Conservation (phyloP, 1,140 invertebrate genomes). For the Eumaeus atala region DNA sequence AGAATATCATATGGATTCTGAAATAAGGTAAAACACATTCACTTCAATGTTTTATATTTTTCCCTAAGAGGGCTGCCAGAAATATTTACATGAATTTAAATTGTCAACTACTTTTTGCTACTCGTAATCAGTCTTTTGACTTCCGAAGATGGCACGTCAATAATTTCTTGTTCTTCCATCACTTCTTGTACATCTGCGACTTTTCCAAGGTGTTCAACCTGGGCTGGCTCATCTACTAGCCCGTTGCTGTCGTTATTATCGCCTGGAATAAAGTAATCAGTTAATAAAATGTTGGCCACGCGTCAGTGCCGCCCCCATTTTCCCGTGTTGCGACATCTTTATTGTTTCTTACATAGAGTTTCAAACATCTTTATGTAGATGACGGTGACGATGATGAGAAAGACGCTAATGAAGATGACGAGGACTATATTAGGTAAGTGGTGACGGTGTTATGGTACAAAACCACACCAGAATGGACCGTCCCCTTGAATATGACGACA, state of each 20-base stretch:
- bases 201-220: slow-evolving; percentile 23
- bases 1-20: too few relatives aligned
- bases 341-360: too few relatives aligned
- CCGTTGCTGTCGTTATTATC: slow-evolving; percentile 42
- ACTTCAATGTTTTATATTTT: background rate
- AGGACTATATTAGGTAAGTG: too few relatives aligned
- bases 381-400: too few relatives aligned
- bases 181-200: slow-evolving; percentile 16
- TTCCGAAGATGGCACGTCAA: slow-evolving; percentile 15
- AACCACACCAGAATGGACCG: too few relatives aligned
- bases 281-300: background rate
- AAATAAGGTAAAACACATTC: too few relatives aligned
- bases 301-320: background rate
- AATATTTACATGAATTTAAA: slow-evolving; percentile 9
- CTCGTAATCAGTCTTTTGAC: slow-evolving; percentile 30
- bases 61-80: background rate
- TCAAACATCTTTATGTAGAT: too few relatives aligned
- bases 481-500: too few relatives aligned
- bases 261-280: slow-evolving; percentile 27
- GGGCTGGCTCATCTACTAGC: slow-evolving; percentile 28
- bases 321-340: too few relatives aligned
- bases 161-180: slow-evolving; percentile 17
- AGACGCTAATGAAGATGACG: too few relatives aligned
- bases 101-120: background rate
- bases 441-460: too few relatives aligned